Conservation (phyloP, 2,888 invertebrate species). For the Perithous albicinctus region DNA sequence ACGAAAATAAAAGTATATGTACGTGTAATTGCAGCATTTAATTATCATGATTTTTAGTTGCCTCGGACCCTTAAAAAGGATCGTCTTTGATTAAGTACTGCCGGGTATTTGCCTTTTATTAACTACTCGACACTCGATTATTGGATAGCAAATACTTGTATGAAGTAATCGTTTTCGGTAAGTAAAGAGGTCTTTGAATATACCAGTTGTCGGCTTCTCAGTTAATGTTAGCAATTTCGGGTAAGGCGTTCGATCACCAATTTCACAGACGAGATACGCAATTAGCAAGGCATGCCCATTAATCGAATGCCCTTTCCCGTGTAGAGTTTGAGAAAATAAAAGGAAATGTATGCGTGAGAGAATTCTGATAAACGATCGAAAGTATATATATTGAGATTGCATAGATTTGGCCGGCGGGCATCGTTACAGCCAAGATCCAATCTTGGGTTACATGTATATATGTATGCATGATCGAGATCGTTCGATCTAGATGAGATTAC, state of each 20-base stretch:
- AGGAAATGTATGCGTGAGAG: constrained; percentile 25
- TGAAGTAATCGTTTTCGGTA: constrained; percentile 30
- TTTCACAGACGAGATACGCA: constrained; percentile 47
- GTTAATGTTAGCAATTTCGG: constrained; percentile 38
- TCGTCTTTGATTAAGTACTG: too few relatives aligned
- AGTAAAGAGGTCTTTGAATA: constrained; percentile 22
- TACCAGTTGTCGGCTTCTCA: not conserved
- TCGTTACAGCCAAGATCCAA: constrained; percentile 59
- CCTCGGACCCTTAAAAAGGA: too few relatives aligned
- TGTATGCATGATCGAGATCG: constrained; percentile 41
- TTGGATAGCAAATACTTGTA: not conserved
- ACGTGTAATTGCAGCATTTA: too few relatives aligned
- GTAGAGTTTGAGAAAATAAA: constrained; percentile 7
- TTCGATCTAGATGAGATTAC: constrained; percentile 59
- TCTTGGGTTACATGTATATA: constrained; percentile 24
- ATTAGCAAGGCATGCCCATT: constrained; percentile 46
- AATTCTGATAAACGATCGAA: constrained; percentile 60
- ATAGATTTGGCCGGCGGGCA: constrained; percentile 53
- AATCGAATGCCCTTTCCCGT: constrained; percentile 7
- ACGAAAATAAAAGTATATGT: too few relatives aligned
- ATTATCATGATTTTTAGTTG: too few relatives aligned
- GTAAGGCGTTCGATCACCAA: constrained; percentile 45
- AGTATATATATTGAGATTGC: constrained; percentile 55
- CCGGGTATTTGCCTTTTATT: not conserved
- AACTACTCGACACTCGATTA: constrained; percentile 8